Base-by-base conservation (phyloP, 2,888 invertebrate genomes). In the Hedya salicella region DNA sequence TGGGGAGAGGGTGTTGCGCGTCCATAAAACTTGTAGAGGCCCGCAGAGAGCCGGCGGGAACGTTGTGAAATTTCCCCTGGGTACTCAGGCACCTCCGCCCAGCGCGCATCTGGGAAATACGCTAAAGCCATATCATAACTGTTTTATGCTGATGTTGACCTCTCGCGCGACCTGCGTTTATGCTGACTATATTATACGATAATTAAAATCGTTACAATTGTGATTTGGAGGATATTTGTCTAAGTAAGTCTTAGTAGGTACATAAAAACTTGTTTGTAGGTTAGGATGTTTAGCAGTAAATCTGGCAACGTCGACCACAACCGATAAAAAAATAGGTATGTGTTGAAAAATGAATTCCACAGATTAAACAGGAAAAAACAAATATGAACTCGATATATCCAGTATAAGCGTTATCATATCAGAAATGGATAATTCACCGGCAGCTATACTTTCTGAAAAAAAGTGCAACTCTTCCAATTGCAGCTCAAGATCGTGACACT, bases 11-110 rank as follows among this genome's bases (percentile, higher is more conserved):
- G 85, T 79, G 81, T 82, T 79, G 86, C 82, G 83, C 89, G 87
- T 89, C 89, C 91, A 92, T 92, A 92, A 92, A 92, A 92, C 90
- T 91, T 91, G 91, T 88, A 88, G 87, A 88, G 90, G 87, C 86
- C 83, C 90, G 82, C 76, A 74, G 91, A 90, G 92, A 90, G 83
- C 80, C 80, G 86, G 81, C 86, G 88, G 89, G 87, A 91, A 91
- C 66, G 66, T 40, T 54, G 66, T 30, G 70, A 91, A 91, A 92
- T 92, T 92, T 92, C 92, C 92, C 92, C 82, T 80, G 92, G 90
- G 91, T 70, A 74, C 36, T 36, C 36, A 9, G 36, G 75, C 75
- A 75, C 78, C 78, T 73, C 78, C 76, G 72, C 74, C 77, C 87
- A 81, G 86, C 80, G 82, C 83, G 82, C 87, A 87, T 76, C 78